Evolutionary conservation across 2,113 vertebrate genomes (phyloP).

Genomic region (Rostratula benghalensis): DNA sequence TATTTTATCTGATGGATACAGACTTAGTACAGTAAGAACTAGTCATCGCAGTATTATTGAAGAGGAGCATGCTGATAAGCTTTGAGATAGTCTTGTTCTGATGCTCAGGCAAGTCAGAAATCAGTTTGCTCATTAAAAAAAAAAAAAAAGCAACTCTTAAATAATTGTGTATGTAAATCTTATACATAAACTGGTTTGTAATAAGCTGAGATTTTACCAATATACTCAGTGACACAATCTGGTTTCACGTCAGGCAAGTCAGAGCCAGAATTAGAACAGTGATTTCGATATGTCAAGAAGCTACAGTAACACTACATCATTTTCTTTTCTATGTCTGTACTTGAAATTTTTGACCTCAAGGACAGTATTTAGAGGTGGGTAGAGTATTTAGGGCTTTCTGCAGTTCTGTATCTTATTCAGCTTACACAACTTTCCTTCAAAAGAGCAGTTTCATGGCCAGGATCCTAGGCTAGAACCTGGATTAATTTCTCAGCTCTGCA

Average conservation of each 20-base stretch:
- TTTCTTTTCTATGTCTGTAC: neutral
- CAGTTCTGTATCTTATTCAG: neutral
- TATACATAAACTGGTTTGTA: neutral
- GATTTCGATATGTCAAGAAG: neutral
- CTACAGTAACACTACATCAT: neutral
- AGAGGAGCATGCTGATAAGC: neutral
- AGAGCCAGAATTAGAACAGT: neutral
- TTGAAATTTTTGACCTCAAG: neutral
- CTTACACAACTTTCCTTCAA: neutral
- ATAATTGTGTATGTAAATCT: neutral
- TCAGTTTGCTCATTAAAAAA: neutral
- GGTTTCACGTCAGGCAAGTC: neutral
- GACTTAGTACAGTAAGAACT: neutral
- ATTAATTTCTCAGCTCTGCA: neutral
- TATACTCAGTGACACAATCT: neutral
- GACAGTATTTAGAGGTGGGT: neutral
- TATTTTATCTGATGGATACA: slow-evolving; percentile 11
- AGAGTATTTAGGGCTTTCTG: neutral
- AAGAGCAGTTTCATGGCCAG: neutral
- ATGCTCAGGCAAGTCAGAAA: neutral
- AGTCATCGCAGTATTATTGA: neutral
- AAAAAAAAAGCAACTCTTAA: neutral
- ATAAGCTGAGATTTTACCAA: neutral
- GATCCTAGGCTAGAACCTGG: neutral
- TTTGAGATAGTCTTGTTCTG: neutral